Conservation (phyloP, 2,113 vertebrate genomes). For the Scomber japonicus region DNA sequence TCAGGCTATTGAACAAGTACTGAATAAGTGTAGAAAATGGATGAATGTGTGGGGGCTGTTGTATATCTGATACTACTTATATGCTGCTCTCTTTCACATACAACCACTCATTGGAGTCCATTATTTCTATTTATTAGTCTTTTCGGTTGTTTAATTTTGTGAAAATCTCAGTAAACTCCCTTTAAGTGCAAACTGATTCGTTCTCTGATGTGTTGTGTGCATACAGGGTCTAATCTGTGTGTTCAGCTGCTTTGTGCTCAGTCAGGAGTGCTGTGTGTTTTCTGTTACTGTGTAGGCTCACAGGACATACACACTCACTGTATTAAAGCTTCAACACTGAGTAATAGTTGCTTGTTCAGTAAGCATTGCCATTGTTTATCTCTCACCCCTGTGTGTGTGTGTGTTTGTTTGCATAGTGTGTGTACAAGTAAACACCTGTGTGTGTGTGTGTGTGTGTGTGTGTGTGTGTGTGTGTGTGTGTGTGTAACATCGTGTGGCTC, state of each 20-base stretch:
- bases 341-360: neutral
- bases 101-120: neutral
- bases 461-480: too few relatives aligned
- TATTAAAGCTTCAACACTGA: neutral
- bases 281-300: neutral
- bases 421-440: constrained; percentile 28
- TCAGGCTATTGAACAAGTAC: too few relatives aligned
- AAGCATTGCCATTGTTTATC: constrained; percentile 24
- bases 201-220: neutral
- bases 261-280: constrained; percentile 17
- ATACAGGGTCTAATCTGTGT: neutral
- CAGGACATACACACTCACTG: constrained; percentile 4
- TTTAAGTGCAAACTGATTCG: neutral
- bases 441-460: constrained; percentile 21
- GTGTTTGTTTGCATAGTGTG: constrained; percentile 7
- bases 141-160: neutral
- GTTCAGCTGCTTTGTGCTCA: constrained; percentile 18
- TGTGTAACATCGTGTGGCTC: constrained; percentile 14
- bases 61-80: neutral
- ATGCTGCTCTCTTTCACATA: too few relatives aligned
- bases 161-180: neutral
- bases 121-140: neutral
- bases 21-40: neutral
- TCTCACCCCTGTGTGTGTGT: neutral
- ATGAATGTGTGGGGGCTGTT: too few relatives aligned